Evolutionary conservation across 2,113 vertebrate genomes (phyloP), one percentile per base, ranked within the genome.

Genomic region (Cochlearius cochlearius): DNA sequence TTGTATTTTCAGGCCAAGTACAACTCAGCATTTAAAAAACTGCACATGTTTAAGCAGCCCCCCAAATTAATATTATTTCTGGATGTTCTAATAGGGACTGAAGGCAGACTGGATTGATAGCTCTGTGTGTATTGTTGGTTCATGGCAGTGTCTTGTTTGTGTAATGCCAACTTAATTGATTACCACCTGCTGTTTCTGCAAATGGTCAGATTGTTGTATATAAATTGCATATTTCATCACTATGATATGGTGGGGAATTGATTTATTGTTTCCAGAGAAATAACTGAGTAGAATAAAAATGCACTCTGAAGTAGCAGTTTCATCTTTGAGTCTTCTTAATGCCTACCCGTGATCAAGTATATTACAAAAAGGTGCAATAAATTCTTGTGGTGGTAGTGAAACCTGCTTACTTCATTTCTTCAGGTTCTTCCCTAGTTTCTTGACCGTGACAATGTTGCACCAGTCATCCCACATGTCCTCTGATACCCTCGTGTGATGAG

Each of bases 111-210:
- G 55, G 77, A 74, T 90, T 73, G 90, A 62, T 73, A 56, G 91
- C 78, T 86, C 43, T 56, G 21, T 62, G 52, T 77, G 64, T 27
- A 15, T 10, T 62, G 41, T 49, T 81, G 64, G 52, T 47, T 90
- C 73, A 20, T 8, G 14, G 58, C 92, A 43, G 55, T 94, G 83
- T 79, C 71, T 56, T 86, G 64, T 87, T 89, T 81, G 82, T 92
- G 72, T 87, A 60, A 73, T 62, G 83, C 69, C 88, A 86, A 4
- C 72, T 92, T 87, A 79, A 92, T 92, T 92, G 94, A 96, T 92
- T 74, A 32, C 49, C 80, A 56, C 56, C 86, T 88, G 41, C 90
- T 93, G 81, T 82, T 88, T 75, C 90, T 92, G 72, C 81, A 91
- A 56, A 76, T 83, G 86, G 69, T 39, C 81, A 87, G 92, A 67